These are phyloP conservation scores for Beaufortia kweichowensis DNA, from an alignment of 2,113 vertebrate genomes.

Conservation along the genomic window DNA sequence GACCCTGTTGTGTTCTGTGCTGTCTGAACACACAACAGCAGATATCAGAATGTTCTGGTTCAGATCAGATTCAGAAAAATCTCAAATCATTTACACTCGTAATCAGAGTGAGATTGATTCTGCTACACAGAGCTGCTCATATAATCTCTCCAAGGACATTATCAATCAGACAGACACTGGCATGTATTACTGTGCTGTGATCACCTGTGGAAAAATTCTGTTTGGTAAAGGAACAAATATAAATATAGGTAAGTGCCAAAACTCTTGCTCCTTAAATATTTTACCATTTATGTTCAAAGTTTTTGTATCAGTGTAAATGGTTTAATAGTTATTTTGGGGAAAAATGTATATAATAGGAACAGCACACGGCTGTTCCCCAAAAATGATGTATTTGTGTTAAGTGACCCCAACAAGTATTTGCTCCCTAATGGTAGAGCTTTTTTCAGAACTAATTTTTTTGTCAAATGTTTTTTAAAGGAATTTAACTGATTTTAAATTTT, in stretches of 20 bases:
- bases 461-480: no score
- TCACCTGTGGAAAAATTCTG: conserved; percentile 56
- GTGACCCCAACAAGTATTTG: no score
- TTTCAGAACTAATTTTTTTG: no score
- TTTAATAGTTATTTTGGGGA: no score
- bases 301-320: no score
- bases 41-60: conserved; percentile 49
- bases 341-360: no score
- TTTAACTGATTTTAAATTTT: no score
- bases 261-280: no score
- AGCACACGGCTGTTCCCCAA: no score
- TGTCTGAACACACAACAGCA: conserved; percentile 17
- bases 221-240: conserved; percentile 57
- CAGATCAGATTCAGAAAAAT: conserved; percentile 26
- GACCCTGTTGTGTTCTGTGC: conserved; percentile 59
- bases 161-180: conserved; percentile 46
- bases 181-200: conserved; percentile 63
- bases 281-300: no score
- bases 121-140: conserved; percentile 47
- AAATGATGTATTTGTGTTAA: no score
- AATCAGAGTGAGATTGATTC: not conserved
- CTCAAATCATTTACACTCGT: conserved; percentile 51
- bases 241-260: conserved; percentile 34
- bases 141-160: conserved; percentile 54
- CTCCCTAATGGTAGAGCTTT: no score